Evolutionary conservation across 2,888 invertebrate species (phyloP), one percentile per base, ranked within the genome.

Genomic region (Platycheirus albimanus): DNA sequence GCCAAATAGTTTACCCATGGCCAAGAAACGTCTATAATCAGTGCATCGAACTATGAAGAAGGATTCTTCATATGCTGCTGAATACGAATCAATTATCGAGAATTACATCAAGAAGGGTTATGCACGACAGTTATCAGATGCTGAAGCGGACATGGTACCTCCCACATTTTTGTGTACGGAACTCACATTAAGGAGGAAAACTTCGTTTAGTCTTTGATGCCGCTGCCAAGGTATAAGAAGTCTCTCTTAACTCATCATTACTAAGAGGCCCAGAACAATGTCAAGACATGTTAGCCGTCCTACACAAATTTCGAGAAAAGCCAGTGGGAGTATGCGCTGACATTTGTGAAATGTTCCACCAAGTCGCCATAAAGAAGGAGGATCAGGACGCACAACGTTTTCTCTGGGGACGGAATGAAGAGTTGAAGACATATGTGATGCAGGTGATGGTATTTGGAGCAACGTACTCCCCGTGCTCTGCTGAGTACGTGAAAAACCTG

Each of bases 381-480:
- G 58, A 69, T 38, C 61, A 61, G 17, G 30, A 69, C 5, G 3
- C 49, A 13, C 43, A 67, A 17, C 49, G 58, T 2, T 63, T 70
- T 45, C 17, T 70, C 13, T 77, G 64, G 77, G 11, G 6, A 5
- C 11, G 3, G 10, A 19, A 45, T 1, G 45, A 63, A 0, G 24
- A 17, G 3, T 1, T 49, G 0, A 38, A 51, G 0, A 30, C 43
- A 2, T 49, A 28, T 8, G 38, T 58, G 8, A 69, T 69, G 69
- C 4, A 54, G 0, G 45, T 36, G 19, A 71, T 71, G 71, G 45
- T 36, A 1, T 78, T 78, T n/a, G 71, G 77, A 13, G 64, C 71
- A n/a, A 69, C 43, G 0, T 71, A 36, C 13, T 70, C 45, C 4
- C 71, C 69, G 19, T 66, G 66, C 24, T 66, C 51, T 10, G 51